Base-by-base conservation (phyloP, 2,113 vertebrate genomes). In the Sorex araneus region DNA sequence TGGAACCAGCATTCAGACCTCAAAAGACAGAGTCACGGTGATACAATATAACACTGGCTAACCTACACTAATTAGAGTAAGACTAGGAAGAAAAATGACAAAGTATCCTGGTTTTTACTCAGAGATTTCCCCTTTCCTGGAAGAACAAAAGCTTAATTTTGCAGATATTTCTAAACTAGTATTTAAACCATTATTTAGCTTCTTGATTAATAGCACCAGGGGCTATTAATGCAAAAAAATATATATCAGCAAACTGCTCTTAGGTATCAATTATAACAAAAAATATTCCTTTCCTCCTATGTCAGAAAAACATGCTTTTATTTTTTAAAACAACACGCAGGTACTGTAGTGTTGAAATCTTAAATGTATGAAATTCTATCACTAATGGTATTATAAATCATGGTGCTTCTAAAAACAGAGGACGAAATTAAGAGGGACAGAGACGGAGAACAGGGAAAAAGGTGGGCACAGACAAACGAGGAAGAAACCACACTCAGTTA, bases 141-240 rank as follows among this genome's bases (percentile, higher is more conserved):
- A 81, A 77, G 25, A 54, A 54, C 18, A 70, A 75, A 66, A 67
- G 40, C 6, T 78, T 40, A 40, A 40, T 86, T 71, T 63, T 47
- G 66, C 86, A 89, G 45, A 19, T 78, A 78, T 87, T 84, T 77
- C 50, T 85, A 36, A 15, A 77, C 25, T 36, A 76, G 34, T 21
- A 7, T 67, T 86, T 66, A 94, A 36, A 77, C 1, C 60, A 30
- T 21, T 89, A 77, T 13, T 8, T 84, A 47, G 32, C 57, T 94
- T 77, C 73, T 69, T 84, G 25, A 86, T 50, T 89, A 89, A 86
- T 2, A 90, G 28, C 7, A 64, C 32, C 76, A 71, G 30, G 12
- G 13, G 18, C 30, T n/a, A n/a, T 57, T 40, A 50, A 50, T 50
- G 47, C 47, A 50, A 50, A 50, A 50, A 50, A 50, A 50, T 7